Evolutionary conservation across 2,797 vertebrate genomes (phyloP).

Genomic region (Pagetopsis macropterus): DNA sequence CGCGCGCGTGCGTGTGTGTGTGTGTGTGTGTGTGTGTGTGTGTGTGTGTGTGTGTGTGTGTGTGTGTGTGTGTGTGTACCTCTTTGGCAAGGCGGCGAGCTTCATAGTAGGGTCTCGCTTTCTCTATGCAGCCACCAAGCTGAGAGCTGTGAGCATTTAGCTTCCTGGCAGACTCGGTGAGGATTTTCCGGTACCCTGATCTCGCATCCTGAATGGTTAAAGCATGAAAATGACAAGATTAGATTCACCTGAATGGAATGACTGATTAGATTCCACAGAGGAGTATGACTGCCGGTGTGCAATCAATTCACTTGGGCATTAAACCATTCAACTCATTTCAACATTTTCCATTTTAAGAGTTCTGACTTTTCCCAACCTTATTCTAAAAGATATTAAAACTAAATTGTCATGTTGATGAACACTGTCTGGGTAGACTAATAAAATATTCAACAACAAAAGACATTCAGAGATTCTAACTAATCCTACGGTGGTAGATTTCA

Average conservation of each 20-base stretch:
- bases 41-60: too few species aligned
- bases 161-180: slow-evolving; percentile 92
- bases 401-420: slow-evolving; percentile 45
- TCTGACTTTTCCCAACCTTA: slow-evolving; percentile 9
- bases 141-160: slow-evolving; percentile 92
- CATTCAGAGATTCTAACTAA: neutral
- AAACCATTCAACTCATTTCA: neutral
- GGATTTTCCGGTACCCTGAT: slow-evolving; percentile 91
- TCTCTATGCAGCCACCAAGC: slow-evolving; percentile 92
- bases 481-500: neutral
- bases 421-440: slow-evolving; percentile 16
- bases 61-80: slow-evolving; percentile 80
- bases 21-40: too few species aligned
- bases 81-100: slow-evolving; percentile 92
- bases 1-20: too few species aligned
- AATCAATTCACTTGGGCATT: slow-evolving; percentile 1
- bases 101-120: slow-evolving; percentile 94
- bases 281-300: slow-evolving; percentile 6
- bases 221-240: slow-evolving; percentile 40
- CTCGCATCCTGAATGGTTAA: slow-evolving; percentile 87
- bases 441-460: slow-evolving; percentile 43
- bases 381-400: slow-evolving; percentile 20
- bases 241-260: slow-evolving; percentile 48
- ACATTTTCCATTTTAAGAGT: slow-evolving; percentile 26
- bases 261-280: slow-evolving; percentile 32